phyloP scores from a whole-genome alignment of 2,113 vertebrate genomes.

The Zosterops borbonicus region DNA sequence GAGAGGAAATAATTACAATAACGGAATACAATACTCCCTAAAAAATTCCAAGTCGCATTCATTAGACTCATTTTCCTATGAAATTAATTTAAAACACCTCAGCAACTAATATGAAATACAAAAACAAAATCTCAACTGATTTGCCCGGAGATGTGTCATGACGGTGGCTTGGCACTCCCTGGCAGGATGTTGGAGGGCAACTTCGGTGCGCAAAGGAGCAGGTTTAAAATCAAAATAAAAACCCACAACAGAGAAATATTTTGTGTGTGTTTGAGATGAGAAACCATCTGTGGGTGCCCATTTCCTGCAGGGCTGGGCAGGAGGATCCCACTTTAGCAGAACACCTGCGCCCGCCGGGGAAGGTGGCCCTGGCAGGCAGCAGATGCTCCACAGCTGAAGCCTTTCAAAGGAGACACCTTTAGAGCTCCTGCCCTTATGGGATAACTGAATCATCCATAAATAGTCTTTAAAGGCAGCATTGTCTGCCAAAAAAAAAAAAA shows the following conservation, averaged over 20 bases:
- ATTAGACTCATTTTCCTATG: neutral
- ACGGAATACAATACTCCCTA: neutral
- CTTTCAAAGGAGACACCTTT: constrained; percentile 75
- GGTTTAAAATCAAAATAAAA: neutral
- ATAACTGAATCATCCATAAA: constrained; percentile 65
- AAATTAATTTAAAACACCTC: neutral
- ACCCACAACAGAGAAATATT: neutral
- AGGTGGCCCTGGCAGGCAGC: constrained; percentile 35
- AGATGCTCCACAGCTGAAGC: constrained; percentile 69
- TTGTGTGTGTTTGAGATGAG: neutral
- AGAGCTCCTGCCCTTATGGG: constrained; percentile 51
- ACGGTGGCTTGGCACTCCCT: accelerated
- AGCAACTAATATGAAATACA: neutral
- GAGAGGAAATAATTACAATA: neutral
- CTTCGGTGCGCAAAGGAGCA: neutral
- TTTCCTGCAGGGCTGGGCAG: neutral
- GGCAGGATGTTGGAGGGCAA: neutral
- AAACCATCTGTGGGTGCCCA: neutral
- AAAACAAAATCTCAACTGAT: neutral
- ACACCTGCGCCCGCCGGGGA: neutral
- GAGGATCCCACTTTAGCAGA: neutral
- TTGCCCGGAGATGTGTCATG: neutral
- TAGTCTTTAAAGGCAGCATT: constrained; percentile 66
- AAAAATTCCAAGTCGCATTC: neutral
- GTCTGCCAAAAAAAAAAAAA: constrained; percentile 26